Evolutionary conservation across 2,888 invertebrate genomes (phyloP).

Genomic region (Acheta domesticus): DNA sequence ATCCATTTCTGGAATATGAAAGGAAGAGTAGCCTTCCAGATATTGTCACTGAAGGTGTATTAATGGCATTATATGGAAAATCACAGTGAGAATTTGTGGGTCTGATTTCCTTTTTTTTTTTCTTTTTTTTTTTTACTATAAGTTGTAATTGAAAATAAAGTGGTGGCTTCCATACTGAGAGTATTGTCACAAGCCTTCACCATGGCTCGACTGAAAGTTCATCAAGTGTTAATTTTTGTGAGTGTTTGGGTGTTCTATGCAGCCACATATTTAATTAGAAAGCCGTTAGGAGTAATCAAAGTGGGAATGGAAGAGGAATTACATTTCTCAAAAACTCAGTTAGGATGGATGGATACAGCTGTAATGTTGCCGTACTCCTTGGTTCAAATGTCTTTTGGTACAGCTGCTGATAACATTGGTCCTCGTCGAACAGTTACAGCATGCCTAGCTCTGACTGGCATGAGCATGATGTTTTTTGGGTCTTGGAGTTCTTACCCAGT

Average conservation of each 20-base stretch:
- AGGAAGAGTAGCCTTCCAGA: constrained; percentile 46
- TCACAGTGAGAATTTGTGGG: constrained; percentile 6
- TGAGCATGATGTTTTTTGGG: constrained; percentile 49
- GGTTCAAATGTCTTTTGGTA: constrained; percentile 47
- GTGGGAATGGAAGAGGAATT: constrained; percentile 47
- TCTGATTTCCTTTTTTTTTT: too few relatives aligned
- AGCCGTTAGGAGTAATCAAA: constrained; percentile 51
- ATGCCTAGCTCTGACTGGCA: constrained; percentile 46
- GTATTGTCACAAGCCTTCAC: constrained; percentile 5
- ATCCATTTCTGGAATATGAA: constrained; percentile 47
- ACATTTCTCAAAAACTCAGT: constrained; percentile 44
- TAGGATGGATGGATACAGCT: constrained; percentile 50
- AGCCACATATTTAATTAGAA: constrained; percentile 48
- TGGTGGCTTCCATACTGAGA: not conserved
- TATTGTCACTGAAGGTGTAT: constrained; percentile 48
- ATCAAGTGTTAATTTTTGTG: constrained; percentile 39
- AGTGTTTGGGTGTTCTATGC: constrained; percentile 41
- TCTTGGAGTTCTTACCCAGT: constrained; percentile 44
- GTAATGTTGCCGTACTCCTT: constrained; percentile 50
- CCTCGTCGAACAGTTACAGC: constrained; percentile 47
- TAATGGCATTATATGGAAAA: constrained; percentile 41
- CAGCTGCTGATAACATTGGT: constrained; percentile 48
- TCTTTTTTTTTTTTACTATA: too few relatives aligned
- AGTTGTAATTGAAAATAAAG: not conserved
- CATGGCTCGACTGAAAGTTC: constrained; percentile 33